phyloP scores from a whole-genome alignment of 2,888 invertebrate genomes.

The Ernsta delagoae region DNA sequence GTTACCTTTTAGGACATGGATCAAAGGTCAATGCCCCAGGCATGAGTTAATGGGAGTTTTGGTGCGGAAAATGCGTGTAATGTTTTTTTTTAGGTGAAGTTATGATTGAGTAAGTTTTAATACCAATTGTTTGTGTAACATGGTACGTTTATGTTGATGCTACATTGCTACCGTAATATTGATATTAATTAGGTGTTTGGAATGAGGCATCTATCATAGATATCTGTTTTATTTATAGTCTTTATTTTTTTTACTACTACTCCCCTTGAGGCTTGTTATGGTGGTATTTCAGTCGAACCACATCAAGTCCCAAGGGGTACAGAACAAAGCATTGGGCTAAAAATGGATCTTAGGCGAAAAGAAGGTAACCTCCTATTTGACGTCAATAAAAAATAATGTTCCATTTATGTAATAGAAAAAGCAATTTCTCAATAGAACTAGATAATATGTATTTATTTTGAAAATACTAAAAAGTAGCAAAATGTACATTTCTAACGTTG shows the following conservation, averaged over 20 bases:
- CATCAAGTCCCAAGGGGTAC: too few relatives aligned
- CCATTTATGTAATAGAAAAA: not conserved
- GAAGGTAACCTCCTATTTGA: too few relatives aligned
- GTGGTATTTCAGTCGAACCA: too few relatives aligned
- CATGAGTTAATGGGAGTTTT: slow-evolving; percentile 1
- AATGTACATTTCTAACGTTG: slow-evolving; percentile 8
- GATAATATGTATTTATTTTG: slow-evolving; percentile 8
- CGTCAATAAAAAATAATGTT: not conserved
- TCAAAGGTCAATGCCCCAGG: slow-evolving; percentile 1
- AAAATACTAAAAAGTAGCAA: not conserved
- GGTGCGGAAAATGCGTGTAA: not conserved
- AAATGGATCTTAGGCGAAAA: too few relatives aligned
- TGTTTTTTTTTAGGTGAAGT: slow-evolving; percentile 3
- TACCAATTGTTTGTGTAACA: not conserved
- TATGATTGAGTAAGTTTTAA: not conserved
- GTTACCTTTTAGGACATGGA: not conserved
- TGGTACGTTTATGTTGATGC: too few relatives aligned
- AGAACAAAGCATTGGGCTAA: too few relatives aligned
- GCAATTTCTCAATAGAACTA: not conserved
- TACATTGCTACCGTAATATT: too few relatives aligned
- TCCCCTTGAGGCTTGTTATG: too few relatives aligned
- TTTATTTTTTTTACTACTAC: too few relatives aligned
- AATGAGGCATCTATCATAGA: too few relatives aligned
- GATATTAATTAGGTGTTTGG: too few relatives aligned
- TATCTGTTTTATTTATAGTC: too few relatives aligned